Percentiles rank a stretch among this genome's conserved stretches.
These are phyloP conservation scores for Panthera leo DNA, from an alignment of 2,113 vertebrate species.

Conservation along the genomic window DNA sequence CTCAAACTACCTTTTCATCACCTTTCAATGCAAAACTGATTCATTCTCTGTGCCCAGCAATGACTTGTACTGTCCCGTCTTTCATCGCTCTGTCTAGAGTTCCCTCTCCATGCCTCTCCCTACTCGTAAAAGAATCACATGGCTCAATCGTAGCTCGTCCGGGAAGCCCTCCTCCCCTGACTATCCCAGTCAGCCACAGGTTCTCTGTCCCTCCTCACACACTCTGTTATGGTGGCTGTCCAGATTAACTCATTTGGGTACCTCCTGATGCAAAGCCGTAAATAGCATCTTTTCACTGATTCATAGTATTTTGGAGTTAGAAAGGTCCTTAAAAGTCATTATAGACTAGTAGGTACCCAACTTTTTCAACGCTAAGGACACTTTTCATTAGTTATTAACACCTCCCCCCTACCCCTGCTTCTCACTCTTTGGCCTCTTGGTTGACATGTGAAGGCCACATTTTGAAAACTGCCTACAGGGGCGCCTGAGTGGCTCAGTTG, in stretches of 20 bases:
- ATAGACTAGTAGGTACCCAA: not conserved
- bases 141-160: not conserved
- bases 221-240: not conserved
- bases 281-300: not conserved
- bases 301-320: not conserved
- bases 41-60: not conserved
- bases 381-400: not conserved
- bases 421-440: not conserved
- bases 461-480: not conserved
- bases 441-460: not conserved
- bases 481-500: too few relatives aligned
- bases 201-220: not conserved
- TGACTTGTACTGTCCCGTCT: not conserved
- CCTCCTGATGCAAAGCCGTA: not conserved
- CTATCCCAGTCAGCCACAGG: not conserved
- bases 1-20: not conserved
- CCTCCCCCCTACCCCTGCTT: not conserved
- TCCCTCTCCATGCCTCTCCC: not conserved
- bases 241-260: not conserved
- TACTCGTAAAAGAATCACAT: not conserved
- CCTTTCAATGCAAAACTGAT: not conserved
- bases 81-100: not conserved
- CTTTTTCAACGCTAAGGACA: not conserved
- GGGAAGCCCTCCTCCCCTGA: not conserved
- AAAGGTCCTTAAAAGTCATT: not conserved